These are phyloP conservation scores for Balanococcus diminutus DNA, from an alignment of 2,888 invertebrate species.

Conservation along the genomic window DNA sequence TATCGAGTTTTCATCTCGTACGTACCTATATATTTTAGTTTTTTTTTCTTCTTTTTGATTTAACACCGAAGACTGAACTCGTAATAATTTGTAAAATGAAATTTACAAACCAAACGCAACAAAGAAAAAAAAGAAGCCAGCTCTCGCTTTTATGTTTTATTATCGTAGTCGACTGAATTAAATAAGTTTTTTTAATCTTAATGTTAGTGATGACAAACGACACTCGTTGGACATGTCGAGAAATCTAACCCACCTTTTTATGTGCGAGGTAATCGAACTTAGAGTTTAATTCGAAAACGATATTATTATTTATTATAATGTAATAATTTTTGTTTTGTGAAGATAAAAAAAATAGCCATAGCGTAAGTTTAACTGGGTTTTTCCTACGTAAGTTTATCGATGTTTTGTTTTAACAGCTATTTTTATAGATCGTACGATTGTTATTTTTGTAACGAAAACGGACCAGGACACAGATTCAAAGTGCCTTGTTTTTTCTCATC, in stretches of 20 bases:
- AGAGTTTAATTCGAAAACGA: background rate
- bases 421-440: too few species aligned
- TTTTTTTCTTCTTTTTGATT: background rate
- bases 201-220: background rate
- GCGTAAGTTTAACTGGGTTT: background rate
- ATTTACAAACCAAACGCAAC: background rate
- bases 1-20: background rate
- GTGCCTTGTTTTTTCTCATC: constrained; percentile 1
- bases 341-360: background rate
- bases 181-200: background rate
- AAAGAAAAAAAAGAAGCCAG: background rate
- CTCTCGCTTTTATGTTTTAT: background rate
- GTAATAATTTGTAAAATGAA: background rate
- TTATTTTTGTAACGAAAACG: constrained; percentile 36
- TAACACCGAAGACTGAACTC: constrained; percentile 13
- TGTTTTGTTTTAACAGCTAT: background rate
- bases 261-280: background rate
- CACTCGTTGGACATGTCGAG: background rate
- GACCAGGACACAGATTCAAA: constrained; percentile 14
- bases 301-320: too few species aligned
- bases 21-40: background rate
- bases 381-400: background rate
- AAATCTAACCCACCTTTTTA: background rate
- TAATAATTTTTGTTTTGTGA: background rate
- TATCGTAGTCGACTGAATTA: background rate